phyloP scores from a whole-genome alignment of 1,140 invertebrate species.

The Melitaea cinxia region DNA sequence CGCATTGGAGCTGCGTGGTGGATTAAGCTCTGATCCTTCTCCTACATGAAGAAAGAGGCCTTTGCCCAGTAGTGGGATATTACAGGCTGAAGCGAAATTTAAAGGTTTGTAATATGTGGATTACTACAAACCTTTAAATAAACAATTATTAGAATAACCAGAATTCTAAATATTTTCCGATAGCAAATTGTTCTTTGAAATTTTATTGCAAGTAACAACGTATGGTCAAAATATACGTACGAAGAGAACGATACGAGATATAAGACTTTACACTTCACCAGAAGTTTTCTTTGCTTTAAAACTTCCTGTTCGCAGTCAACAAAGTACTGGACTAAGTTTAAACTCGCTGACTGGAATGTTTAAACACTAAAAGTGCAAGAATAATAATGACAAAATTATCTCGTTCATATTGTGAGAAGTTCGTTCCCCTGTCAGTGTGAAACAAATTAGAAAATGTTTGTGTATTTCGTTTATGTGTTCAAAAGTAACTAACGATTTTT shows the following conservation, averaged over 20 bases:
- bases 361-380: constrained; percentile 8
- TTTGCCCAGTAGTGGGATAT: no score
- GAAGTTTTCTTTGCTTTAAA: constrained; percentile 2
- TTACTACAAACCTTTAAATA: no score
- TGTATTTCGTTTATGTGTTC: no score
- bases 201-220: not conserved
- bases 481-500: no score
- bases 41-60: no score
- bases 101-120: no score
- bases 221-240: not conserved
- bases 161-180: no score
- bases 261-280: constrained; percentile 5
- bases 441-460: not conserved
- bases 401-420: not conserved
- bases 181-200: not conserved
- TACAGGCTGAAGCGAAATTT: no score
- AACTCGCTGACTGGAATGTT: constrained; percentile 11
- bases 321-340: constrained; percentile 10
- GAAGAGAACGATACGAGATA: not conserved
- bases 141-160: no score
- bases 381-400: constrained; percentile 9
- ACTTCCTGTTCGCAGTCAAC: constrained; percentile 9
- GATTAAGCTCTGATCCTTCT: no score
- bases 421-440: not conserved
- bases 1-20: no score